These are phyloP conservation scores for Orthonevra nobilis DNA, from an alignment of 2,888 invertebrate species.

Conservation along the genomic window DNA sequence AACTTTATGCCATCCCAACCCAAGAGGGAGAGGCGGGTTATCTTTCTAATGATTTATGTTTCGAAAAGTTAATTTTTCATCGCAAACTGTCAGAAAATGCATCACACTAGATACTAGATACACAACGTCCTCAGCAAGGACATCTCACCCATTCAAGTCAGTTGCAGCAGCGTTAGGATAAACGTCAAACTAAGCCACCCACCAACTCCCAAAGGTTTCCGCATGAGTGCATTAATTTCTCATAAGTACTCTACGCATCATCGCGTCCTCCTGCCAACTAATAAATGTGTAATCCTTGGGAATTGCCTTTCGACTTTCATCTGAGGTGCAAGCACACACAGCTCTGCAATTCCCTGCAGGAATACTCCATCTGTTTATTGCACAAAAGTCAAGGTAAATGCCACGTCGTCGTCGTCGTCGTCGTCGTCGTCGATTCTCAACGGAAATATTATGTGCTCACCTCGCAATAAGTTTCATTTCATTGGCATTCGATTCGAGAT, in stretches of 20 bases:
- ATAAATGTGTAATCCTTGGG: conserved; percentile 19
- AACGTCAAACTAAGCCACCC: background rate
- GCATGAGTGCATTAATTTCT: conserved; percentile 36
- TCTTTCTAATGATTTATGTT: conserved; percentile 46
- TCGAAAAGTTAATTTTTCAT: conserved; percentile 44
- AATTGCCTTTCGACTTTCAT: conserved; percentile 10
- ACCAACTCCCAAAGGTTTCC: conserved; percentile 32
- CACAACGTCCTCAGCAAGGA: background rate
- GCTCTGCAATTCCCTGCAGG: no score
- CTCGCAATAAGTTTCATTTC: conserved; percentile 28
- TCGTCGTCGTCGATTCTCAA: no score
- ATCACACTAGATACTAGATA: background rate
- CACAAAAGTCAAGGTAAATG: conserved; percentile 18
- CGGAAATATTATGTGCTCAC: background rate
- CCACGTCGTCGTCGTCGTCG: no score
- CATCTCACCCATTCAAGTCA: conserved; percentile 19
- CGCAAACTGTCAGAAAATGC: conserved; percentile 39
- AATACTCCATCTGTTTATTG: conserved; percentile 19
- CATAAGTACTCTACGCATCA: conserved; percentile 40
- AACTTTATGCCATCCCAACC: no score
- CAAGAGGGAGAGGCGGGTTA: no score
- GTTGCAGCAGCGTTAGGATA: conserved; percentile 17
- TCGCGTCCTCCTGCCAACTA: no score
- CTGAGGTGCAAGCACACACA: conserved; percentile 2
- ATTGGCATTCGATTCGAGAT: conserved; percentile 27